Evolutionary conservation across 2,113 vertebrate genomes (phyloP), one percentile per base, ranked within the genome.

Genomic region (Apaloderma vittatum): DNA sequence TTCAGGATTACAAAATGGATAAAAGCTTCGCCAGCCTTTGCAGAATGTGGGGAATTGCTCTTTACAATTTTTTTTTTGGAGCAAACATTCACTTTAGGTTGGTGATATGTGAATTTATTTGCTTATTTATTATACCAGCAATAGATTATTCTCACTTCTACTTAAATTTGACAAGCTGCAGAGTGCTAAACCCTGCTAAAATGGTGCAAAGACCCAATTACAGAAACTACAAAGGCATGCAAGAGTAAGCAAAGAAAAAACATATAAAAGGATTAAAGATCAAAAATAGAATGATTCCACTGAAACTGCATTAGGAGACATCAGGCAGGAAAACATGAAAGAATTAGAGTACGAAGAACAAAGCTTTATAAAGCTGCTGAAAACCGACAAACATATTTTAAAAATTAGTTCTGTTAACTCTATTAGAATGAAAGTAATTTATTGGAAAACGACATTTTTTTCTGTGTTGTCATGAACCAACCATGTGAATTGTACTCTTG

Each of bases 241-340:
- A 93, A 98, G 96, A 96, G 96, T 97, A 97, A 98, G 97, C 97
- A 97, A 96, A 96, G 97, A 95, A 95, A 97, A 97, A 97, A 97
- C 95, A 94, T 96, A 97, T 96, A 98, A 97, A 98, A 96, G 97
- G 97, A 98, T 98, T 98, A 98, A 97, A 98, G 98, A 98, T 98
- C 96, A 98, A 97, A 98, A 98, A 96, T 97, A 90, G 92, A 94
- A 93, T 51, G 86, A 97, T 97, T 98, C 93, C 80, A 97, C 93
- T 88, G 96, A 96, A 98, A 96, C 93, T 96, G 90, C 81, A 90
- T 98, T 96, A 97, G 95, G 94, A 94, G 80, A 94, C 92, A 97
- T 95, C 92, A 97, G 97, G 96, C 91, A 96, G 91, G 84, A 96
- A 96, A 78, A 96, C 94, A 94, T 93, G 96, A 97, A 97, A 97